These are phyloP conservation scores for Fopius arisanus DNA, from an alignment of 1,140 invertebrate genomes.

Conservation along the genomic window DNA sequence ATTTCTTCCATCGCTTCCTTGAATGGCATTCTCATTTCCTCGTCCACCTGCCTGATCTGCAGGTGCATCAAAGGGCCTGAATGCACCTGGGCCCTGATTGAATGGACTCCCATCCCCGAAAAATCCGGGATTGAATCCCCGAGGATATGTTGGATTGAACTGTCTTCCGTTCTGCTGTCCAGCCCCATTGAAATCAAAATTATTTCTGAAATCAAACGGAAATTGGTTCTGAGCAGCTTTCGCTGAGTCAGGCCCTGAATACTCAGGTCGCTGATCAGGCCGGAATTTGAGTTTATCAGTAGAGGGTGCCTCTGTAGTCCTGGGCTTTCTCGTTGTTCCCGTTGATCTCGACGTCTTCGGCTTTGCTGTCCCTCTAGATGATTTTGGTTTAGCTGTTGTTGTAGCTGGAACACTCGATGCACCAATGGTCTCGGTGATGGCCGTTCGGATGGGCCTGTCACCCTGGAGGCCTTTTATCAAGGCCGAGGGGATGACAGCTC, in stretches of 20 bases:
- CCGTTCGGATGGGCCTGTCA: constrained; percentile 9
- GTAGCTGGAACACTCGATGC: constrained; percentile 14
- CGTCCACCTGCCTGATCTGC: background rate
- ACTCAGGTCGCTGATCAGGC: background rate
- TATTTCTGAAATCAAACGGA: constrained; percentile 15
- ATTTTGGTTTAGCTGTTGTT: constrained; percentile 1
- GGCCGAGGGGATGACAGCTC: background rate
- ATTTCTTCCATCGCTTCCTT: background rate
- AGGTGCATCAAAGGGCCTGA: background rate
- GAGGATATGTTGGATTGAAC: background rate
- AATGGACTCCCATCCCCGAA: constrained; percentile 13
- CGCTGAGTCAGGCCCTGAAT: constrained; percentile 21
- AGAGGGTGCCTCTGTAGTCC: background rate
- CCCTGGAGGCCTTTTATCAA: background rate
- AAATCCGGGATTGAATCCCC: background rate
- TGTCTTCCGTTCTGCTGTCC: constrained; percentile 8
- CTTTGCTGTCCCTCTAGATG: background rate
- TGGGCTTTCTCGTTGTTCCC: background rate
- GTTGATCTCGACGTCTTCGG: background rate
- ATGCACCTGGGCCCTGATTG: background rate
- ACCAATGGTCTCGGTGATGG: background rate
- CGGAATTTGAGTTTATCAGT: background rate
- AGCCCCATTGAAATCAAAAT: constrained; percentile 12
- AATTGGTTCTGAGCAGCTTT: constrained; percentile 33
- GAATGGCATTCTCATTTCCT: background rate